A percentile compares a stretch with the other conserved stretches of the same genome.
Evolutionary conservation across 2,888 invertebrate species (phyloP).

Genomic region (Hartigia nigra): DNA sequence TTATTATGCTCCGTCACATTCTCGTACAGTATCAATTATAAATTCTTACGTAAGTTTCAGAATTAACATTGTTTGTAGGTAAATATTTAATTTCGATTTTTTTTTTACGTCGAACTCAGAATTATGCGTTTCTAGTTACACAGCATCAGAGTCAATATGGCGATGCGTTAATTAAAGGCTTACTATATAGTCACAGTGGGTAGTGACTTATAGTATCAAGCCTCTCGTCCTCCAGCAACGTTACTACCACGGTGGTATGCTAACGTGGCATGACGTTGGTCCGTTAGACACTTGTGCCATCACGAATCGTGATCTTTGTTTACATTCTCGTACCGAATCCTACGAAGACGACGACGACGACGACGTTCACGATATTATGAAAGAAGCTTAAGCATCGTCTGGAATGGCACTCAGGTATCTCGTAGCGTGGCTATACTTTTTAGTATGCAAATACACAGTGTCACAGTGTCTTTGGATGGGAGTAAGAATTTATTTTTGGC

Average conservation of each 20-base stretch:
- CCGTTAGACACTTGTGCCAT: slow-evolving; percentile 35
- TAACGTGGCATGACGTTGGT: slow-evolving; percentile 45
- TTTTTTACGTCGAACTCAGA: neutral
- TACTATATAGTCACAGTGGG: neutral
- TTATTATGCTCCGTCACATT: neutral
- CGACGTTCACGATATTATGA: neutral
- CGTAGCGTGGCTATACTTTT: neutral
- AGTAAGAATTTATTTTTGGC: neutral
- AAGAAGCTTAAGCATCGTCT: neutral
- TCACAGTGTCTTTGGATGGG: neutral
- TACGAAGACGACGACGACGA: no score
- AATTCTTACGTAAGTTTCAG: no score
- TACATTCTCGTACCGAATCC: slow-evolving; percentile 12
- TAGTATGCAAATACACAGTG: neutral
- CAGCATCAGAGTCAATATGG: neutral
- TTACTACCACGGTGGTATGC: slow-evolving; percentile 22
- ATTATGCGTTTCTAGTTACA: neutral
- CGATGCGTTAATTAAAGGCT: neutral
- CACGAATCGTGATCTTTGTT: slow-evolving; percentile 31
- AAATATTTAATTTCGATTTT: no score
- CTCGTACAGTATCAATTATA: neutral
- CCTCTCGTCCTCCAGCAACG: neutral
- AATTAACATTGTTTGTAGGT: no score
- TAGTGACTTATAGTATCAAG: neutral
- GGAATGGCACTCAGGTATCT: neutral